Percentiles rank a stretch among this genome's conserved stretches.
Evolutionary conservation across 2,797 vertebrate genomes (phyloP).

Genomic region (Sebastes itinus): DNA sequence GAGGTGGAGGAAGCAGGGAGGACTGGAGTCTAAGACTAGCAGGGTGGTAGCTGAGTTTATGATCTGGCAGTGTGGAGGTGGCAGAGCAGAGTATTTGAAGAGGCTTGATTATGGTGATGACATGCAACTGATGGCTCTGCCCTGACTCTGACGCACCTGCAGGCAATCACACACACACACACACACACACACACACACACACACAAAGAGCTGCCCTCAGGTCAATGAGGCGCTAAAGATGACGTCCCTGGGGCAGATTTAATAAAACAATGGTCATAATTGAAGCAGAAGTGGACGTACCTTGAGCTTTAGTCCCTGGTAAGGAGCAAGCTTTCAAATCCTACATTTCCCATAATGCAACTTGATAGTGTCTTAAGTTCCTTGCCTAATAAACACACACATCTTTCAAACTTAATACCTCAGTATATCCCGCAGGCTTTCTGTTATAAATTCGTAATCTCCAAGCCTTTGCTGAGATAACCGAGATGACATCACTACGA

Average conservation of each 20-base stretch:
- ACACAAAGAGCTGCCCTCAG: not conserved
- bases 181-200: not conserved
- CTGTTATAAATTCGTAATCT: not conserved
- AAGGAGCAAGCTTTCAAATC: not conserved
- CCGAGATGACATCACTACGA: not conserved
- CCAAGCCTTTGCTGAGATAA: not conserved
- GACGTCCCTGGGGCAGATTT: not conserved
- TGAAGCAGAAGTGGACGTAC: not conserved
- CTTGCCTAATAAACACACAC: not conserved
- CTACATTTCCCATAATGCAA: not conserved
- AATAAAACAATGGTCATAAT: not conserved
- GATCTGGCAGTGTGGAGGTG: not conserved
- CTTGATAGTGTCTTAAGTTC: not conserved
- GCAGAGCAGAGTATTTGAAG: not conserved
- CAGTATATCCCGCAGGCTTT: not conserved
- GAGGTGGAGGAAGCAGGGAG: too few relatives aligned
- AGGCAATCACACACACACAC: not conserved
- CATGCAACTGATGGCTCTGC: not conserved
- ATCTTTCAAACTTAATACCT: not conserved
- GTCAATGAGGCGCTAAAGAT: not conserved
- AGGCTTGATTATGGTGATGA: not conserved
- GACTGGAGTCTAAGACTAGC: not conserved
- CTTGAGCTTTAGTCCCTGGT: not conserved
- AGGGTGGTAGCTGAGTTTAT: not conserved
- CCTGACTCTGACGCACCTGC: not conserved